Conservation (phyloP, 2,888 invertebrate genomes). For the Agriopis marginaria region DNA sequence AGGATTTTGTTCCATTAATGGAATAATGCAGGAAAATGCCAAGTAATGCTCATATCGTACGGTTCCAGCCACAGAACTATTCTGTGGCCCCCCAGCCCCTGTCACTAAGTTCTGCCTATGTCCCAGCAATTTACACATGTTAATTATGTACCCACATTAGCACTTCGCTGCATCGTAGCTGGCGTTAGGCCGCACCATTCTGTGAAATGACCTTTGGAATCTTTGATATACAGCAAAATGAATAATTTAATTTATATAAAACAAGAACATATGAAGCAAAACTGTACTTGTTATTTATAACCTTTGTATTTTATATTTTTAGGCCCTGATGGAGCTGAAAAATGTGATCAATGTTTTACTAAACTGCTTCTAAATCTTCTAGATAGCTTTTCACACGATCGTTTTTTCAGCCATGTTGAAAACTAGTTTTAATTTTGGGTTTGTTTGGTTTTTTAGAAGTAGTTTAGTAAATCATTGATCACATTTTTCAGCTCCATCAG, state of each 20-base stretch:
- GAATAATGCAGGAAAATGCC: too few relatives aligned
- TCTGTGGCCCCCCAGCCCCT: not conserved
- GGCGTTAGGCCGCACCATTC: not conserved
- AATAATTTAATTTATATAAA: not conserved
- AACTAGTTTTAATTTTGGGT: too few relatives aligned
- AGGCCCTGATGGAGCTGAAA: too few relatives aligned
- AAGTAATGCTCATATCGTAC: not conserved
- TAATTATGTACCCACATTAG: constrained; percentile 43
- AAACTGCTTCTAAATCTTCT: too few relatives aligned
- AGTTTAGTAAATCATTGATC: too few relatives aligned
- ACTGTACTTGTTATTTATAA: not conserved
- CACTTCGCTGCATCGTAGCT: constrained; percentile 34
- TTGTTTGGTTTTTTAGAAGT: too few relatives aligned
- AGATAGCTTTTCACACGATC: too few relatives aligned
- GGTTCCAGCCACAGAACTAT: not conserved
- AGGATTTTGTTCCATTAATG: too few relatives aligned
- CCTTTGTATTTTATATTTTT: too few relatives aligned
- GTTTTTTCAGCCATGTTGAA: too few relatives aligned
- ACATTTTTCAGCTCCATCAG: too few relatives aligned
- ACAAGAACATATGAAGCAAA: not conserved
- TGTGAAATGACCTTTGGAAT: not conserved
- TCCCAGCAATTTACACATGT: constrained; percentile 26
- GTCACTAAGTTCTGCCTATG: not conserved
- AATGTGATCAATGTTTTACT: too few relatives aligned
- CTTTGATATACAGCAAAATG: not conserved